These are phyloP conservation scores for Melanostoma mellinum DNA, from an alignment of 2,888 invertebrate genomes.

Conservation along the genomic window DNA sequence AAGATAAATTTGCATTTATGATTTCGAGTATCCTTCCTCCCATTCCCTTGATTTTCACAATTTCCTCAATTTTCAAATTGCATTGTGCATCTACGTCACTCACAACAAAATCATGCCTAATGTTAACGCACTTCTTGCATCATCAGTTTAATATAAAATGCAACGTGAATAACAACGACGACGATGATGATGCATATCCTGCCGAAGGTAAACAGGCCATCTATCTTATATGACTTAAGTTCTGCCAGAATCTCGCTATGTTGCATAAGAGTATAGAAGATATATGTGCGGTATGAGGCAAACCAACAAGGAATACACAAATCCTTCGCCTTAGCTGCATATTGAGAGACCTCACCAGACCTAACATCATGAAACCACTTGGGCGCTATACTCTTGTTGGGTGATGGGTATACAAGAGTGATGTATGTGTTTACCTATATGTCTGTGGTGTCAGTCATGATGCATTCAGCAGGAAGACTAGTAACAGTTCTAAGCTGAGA, in stretches of 20 bases:
- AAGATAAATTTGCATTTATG: too few species aligned
- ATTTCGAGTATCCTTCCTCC: background rate
- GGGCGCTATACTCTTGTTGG: background rate
- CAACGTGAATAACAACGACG: conserved; percentile 67
- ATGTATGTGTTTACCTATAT: conserved; percentile 34
- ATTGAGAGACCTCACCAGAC: conserved; percentile 32
- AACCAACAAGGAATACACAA: conserved; percentile 54
- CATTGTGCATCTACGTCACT: conserved; percentile 6
- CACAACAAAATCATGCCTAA: conserved; percentile 31
- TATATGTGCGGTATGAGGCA: conserved; percentile 26
- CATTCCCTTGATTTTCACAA: conserved; percentile 21
- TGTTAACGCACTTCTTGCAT: conserved; percentile 55
- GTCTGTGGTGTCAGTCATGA: conserved; percentile 53
- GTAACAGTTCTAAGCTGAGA: conserved; percentile 51
- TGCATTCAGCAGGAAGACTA: conserved; percentile 48
- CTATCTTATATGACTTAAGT: conserved; percentile 68
- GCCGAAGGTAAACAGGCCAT: conserved; percentile 68
- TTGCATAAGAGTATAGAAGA: background rate
- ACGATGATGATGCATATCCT: conserved; percentile 67
- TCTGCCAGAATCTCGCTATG: conserved; percentile 16
- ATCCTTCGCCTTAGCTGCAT: conserved; percentile 45
- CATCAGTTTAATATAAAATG: conserved; percentile 69
- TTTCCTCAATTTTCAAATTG: background rate
- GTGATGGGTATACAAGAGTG: conserved; percentile 3
- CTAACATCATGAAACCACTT: conserved; percentile 46